These are phyloP conservation scores for Mythimna impura DNA, from an alignment of 2,888 invertebrate species.

Conservation along the genomic window DNA sequence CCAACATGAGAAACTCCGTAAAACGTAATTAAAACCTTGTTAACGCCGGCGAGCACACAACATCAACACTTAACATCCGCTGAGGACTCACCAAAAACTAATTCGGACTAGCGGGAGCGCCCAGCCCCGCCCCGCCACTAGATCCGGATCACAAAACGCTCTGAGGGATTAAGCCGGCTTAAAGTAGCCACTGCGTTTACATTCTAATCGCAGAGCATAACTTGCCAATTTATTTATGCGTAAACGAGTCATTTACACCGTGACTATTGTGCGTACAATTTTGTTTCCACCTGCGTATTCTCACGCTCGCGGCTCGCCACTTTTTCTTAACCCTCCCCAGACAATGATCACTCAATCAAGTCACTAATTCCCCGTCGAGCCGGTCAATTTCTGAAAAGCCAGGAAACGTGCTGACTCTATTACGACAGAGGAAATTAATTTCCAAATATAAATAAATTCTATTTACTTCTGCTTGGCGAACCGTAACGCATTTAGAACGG, in stretches of 20 bases:
- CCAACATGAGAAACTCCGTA: slow-evolving; percentile 73
- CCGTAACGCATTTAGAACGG: slow-evolving; percentile 84
- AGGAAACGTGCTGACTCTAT: slow-evolving; percentile 78
- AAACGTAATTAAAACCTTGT: slow-evolving; percentile 85
- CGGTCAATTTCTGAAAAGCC: slow-evolving; percentile 76
- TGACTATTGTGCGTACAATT: slow-evolving; percentile 2
- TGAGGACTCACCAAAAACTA: slow-evolving; percentile 83
- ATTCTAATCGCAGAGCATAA: slow-evolving; percentile 66
- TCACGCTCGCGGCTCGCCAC: background rate
- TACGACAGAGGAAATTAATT: slow-evolving; percentile 84
- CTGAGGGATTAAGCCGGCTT: slow-evolving; percentile 75
- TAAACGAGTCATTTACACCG: slow-evolving; percentile 16
- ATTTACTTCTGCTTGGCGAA: slow-evolving; percentile 86
- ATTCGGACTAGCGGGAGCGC: slow-evolving; percentile 73
- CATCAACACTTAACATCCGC: slow-evolving; percentile 79
- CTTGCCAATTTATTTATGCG: slow-evolving; percentile 51
- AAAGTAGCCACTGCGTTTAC: slow-evolving; percentile 69
- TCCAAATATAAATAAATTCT: slow-evolving; percentile 88
- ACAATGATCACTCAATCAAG: slow-evolving; percentile 55
- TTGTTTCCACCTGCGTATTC: slow-evolving; percentile 14
- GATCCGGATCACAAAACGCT: slow-evolving; percentile 71
- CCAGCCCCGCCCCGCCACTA: slow-evolving; percentile 55
- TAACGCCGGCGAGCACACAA: slow-evolving; percentile 78
- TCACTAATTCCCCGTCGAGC: slow-evolving; percentile 67
- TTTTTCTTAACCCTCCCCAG: slow-evolving; percentile 27